Conservation (phyloP, 1,140 invertebrate genomes). For the Diachasmimorpha longicaudata region DNA sequence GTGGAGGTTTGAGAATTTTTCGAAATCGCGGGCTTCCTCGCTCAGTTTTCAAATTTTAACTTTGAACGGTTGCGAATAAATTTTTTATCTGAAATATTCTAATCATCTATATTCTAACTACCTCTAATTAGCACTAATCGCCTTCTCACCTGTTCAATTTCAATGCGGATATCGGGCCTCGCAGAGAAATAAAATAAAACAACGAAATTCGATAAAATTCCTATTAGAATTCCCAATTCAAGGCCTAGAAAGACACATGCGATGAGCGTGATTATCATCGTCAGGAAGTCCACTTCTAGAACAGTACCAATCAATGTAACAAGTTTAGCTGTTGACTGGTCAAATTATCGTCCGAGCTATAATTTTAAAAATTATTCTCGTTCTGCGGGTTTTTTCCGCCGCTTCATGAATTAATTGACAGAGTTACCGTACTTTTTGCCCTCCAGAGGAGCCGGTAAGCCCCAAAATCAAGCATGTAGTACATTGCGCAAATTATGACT, state of each 20-base stretch:
- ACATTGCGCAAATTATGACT: slow-evolving; percentile 77
- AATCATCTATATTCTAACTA: too few species aligned
- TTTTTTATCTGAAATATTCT: too few species aligned
- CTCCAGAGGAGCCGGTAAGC: slow-evolving; percentile 77
- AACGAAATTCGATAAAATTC: slow-evolving; percentile 68
- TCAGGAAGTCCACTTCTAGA: slow-evolving; percentile 70
- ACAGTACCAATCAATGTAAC: slow-evolving; percentile 26
- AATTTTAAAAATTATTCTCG: too few species aligned
- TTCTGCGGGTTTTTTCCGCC: too few species aligned
- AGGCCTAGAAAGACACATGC: slow-evolving; percentile 68
- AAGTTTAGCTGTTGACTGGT: too few species aligned
- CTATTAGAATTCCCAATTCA: slow-evolving; percentile 75
- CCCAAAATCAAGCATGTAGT: slow-evolving; percentile 79
- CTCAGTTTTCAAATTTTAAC: too few species aligned
- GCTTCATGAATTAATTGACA: background rate
- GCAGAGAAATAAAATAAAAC: slow-evolving; percentile 70
- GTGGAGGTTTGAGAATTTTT: too few species aligned
- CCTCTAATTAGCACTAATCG: background rate
- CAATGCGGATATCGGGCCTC: slow-evolving; percentile 61
- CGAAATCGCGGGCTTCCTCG: too few species aligned
- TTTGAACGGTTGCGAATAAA: too few species aligned
- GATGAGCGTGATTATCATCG: slow-evolving; percentile 67
- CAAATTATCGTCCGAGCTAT: too few species aligned
- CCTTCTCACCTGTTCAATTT: slow-evolving; percentile 46
- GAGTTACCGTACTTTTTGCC: slow-evolving; percentile 71